These are phyloP conservation scores for Tinea trinotella DNA, from an alignment of 2,888 invertebrate species.

Conservation along the genomic window DNA sequence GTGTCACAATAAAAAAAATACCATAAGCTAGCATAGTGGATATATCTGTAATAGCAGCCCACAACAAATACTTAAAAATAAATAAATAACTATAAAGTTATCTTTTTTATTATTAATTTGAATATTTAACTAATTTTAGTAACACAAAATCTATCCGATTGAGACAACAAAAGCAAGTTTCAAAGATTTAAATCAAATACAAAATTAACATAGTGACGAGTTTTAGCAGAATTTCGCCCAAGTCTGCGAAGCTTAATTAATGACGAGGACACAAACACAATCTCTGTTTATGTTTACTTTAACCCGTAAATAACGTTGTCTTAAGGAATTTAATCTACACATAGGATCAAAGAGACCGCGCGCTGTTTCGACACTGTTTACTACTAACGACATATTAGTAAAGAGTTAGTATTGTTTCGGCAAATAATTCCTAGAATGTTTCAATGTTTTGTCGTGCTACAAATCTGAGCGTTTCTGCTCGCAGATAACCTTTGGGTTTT, in stretches of 20 bases:
- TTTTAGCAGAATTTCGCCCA: not conserved
- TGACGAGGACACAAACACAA: slow-evolving; percentile 11
- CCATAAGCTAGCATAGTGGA: too few species aligned
- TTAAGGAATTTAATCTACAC: slow-evolving; percentile 16
- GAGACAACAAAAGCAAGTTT: not conserved
- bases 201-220: not conserved
- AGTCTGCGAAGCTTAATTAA: slow-evolving; percentile 5
- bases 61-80: too few species aligned
- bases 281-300: slow-evolving; percentile 13
- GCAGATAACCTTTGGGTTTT: not conserved
- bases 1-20: too few species aligned
- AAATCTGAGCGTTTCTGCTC: slow-evolving; percentile 44
- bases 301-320: slow-evolving; percentile 17
- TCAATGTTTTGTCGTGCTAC: slow-evolving; percentile 30
- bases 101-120: too few species aligned
- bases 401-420: slow-evolving; percentile 59
- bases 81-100: too few species aligned
- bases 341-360: slow-evolving; percentile 15
- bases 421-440: slow-evolving; percentile 65
- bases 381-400: slow-evolving; percentile 11
- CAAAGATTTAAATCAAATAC: slow-evolving; percentile 2
- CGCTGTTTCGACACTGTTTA: slow-evolving; percentile 16
- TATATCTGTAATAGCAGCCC: too few species aligned
- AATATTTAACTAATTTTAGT: too few species aligned
- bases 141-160: too few species aligned